Base-by-base conservation (phyloP, 1,140 invertebrate species). In the Coptotermes formosanus region DNA sequence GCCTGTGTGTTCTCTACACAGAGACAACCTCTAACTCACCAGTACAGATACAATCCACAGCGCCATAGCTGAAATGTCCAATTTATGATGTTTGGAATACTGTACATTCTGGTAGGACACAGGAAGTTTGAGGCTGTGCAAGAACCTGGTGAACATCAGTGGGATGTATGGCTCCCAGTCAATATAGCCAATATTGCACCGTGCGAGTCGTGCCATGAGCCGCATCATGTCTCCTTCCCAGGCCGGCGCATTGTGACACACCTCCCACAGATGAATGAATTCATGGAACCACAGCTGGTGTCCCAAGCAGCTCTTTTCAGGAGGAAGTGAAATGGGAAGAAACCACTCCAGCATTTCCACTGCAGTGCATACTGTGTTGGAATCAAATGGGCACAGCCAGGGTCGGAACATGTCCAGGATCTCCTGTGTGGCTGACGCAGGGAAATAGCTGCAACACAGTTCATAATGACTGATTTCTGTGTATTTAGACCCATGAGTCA, bases 151-250 rank as follows among this genome's bases (percentile, higher is more conserved):
- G 89, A 97, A 98, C 91, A 99, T 96, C 86, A 95, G 91, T 1
- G 96, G 94, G 55, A 97, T 92, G 89, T 97, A 93, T 0, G 96
- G 95, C 86, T 95, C 94, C 97, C 97, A 99, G 89, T 99, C 94
- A 85, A 99, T 95, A 75, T 95, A 94, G 1, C 97, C 97, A 86
- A 97, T 94, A 90, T 96, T 97, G 87, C 94, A 91, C 86, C 92
- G 91, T 2, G 97, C 95, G 12, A 98, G 90, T 86, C 94, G 93
- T 3, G 95, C 92, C 89, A 98, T 95, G 59, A 98, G 90, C 86
- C 92, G 92, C 90, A 97, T 93, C 88, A 98, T 91, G 87, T 94
- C 92, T 88, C 92, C 91, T 91, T 97, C 95, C 93, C 96, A 97
- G 30, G 90, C 89, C 8, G 93, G 93, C 21, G 92, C 91, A 90